Conservation (phyloP, 2,113 vertebrate species). For the Collichthys lucidus region DNA sequence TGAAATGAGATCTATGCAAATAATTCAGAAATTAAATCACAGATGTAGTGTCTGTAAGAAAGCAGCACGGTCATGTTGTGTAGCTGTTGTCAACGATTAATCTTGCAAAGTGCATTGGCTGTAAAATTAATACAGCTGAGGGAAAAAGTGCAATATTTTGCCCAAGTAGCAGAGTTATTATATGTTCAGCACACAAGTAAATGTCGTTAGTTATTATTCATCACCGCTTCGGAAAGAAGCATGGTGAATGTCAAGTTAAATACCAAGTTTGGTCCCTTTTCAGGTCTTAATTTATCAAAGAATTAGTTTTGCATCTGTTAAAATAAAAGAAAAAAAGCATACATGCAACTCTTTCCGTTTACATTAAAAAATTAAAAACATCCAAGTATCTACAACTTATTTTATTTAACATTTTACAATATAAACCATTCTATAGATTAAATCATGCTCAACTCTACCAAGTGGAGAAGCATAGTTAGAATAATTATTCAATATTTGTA, state of each 20-base stretch:
- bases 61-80: neutral
- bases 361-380: constrained; percentile 5
- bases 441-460: constrained; percentile 70
- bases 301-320: no score
- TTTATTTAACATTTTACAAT: constrained; percentile 79
- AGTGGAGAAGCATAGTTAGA: constrained; percentile 65
- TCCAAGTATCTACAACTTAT: constrained; percentile 66
- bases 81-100: neutral
- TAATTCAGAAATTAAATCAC: neutral
- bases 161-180: no score
- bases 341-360: neutral
- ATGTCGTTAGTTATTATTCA: neutral
- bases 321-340: no score
- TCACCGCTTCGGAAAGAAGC: neutral
- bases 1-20: neutral
- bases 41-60: no score
- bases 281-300: neutral
- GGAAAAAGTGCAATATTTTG: no score
- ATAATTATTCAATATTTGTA: constrained; percentile 63
- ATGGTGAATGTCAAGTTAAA: neutral
- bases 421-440: constrained; percentile 76
- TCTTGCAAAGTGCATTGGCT: no score
- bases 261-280: neutral
- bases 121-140: no score
- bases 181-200: neutral